These are phyloP conservation scores for Pangasius krempfi DNA, from an alignment of 2,797 vertebrate genomes.

Conservation along the genomic window DNA sequence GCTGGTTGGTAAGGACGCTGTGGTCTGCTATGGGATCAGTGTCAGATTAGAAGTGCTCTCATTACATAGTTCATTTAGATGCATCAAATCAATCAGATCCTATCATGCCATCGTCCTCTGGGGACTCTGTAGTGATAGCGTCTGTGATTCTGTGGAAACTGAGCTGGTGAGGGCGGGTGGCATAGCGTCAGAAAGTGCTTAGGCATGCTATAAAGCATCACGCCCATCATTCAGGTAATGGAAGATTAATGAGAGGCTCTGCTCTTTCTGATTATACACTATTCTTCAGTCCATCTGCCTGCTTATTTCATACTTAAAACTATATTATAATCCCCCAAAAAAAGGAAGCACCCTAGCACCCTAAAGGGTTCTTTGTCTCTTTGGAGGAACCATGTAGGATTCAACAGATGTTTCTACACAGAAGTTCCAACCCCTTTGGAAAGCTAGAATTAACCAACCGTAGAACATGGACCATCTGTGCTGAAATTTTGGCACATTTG, in stretches of 20 bases:
- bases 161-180: neutral
- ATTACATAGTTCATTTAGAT: constrained; percentile 37
- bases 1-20: neutral
- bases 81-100: constrained; percentile 36
- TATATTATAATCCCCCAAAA: neutral
- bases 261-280: neutral
- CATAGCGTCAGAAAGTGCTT: neutral
- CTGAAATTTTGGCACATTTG: neutral
- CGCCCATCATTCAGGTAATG: constrained; percentile 3
- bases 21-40: constrained; percentile 2
- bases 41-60: constrained; percentile 26
- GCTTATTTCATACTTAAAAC: neutral
- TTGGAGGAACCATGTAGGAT: neutral
- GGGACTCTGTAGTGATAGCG: constrained; percentile 16
- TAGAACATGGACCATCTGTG: neutral
- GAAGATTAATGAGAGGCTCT: constrained; percentile 26
- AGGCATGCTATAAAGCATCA: neutral
- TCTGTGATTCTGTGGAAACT: constrained; percentile 40
- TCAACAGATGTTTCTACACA: neutral
- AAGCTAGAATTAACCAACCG: neutral
- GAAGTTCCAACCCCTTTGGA: neutral
- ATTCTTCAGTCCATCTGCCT: neutral
- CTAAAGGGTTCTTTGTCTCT: neutral
- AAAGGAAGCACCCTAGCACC: neutral
- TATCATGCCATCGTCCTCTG: constrained; percentile 33